Conservation (phyloP, 2,888 invertebrate genomes). For the Phalangium opilio region DNA sequence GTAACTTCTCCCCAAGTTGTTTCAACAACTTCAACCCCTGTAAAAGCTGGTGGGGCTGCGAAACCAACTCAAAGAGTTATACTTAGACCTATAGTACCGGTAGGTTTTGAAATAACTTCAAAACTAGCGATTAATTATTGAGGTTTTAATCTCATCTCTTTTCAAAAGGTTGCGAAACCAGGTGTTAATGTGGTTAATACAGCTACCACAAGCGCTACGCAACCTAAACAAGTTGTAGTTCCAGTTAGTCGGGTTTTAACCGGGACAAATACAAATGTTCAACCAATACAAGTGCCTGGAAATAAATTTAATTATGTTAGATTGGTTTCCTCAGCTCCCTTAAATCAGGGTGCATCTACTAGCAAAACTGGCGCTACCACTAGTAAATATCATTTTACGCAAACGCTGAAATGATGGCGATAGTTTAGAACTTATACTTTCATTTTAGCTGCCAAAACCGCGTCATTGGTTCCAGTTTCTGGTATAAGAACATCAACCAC, state of each 20-base stretch:
- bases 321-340: slow-evolving; percentile 28
- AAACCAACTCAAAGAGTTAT: slow-evolving; percentile 26
- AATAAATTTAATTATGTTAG: slow-evolving; percentile 33
- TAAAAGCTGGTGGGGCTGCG: too few species aligned
- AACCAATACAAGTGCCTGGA: slow-evolving; percentile 30
- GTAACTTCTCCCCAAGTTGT: slow-evolving; percentile 7
- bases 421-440: too few species aligned
- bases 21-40: slow-evolving; percentile 1
- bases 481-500: too few species aligned
- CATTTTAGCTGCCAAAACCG: too few species aligned
- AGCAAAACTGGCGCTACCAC: slow-evolving; percentile 9
- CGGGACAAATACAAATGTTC: slow-evolving; percentile 19
- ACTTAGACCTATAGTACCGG: slow-evolving; percentile 25
- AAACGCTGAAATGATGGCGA: too few species aligned
- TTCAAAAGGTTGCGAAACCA: too few species aligned
- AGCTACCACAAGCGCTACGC: neutral
- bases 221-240: neutral
- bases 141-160: too few species aligned
- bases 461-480: too few species aligned
- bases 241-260: neutral
- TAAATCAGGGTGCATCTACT: slow-evolving; percentile 7
- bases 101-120: slow-evolving; percentile 15
- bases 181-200: neutral
- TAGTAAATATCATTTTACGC: slow-evolving; percentile 1
- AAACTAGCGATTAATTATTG: too few species aligned